A percentile compares a stretch with the other conserved stretches of the same genome.
Evolutionary conservation across 2,113 vertebrate species (phyloP).

Genomic region (Bubo scandiacus): DNA sequence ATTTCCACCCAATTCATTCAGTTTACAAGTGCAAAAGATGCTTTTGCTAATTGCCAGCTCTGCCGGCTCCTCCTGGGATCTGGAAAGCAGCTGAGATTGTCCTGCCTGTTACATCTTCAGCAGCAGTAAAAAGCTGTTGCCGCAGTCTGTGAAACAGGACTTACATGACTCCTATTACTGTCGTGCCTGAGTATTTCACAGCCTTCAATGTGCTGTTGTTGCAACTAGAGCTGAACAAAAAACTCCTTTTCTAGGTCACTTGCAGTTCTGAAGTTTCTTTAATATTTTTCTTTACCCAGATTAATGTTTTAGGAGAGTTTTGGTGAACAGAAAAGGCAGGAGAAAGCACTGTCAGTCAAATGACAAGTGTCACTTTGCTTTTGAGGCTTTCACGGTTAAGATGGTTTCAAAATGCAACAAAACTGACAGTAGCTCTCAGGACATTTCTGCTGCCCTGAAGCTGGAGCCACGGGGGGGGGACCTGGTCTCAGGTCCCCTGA

Average conservation of each 20-base stretch:
- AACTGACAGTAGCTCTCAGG: constrained; percentile 30
- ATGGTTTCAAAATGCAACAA: background rate
- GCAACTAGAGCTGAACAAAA: constrained; percentile 4
- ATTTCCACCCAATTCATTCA: background rate
- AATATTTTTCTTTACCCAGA: background rate
- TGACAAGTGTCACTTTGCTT: constrained; percentile 17
- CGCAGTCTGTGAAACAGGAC: background rate
- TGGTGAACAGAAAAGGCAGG: background rate
- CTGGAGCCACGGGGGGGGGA: background rate
- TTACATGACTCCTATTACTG: background rate
- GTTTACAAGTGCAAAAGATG: background rate
- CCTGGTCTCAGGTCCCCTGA: background rate
- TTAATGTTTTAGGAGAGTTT: background rate
- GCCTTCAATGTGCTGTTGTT: background rate
- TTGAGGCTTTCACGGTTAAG: background rate
- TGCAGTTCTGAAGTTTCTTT: background rate
- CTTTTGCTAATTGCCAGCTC: constrained; percentile 24
- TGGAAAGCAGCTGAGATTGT: background rate
- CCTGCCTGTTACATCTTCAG: background rate
- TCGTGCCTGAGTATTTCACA: background rate
- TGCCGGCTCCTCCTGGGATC: background rate
- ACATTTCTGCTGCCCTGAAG: background rate
- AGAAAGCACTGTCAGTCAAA: background rate
- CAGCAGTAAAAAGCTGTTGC: background rate
- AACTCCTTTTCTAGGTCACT: constrained; percentile 48